Percentiles rank a stretch among this genome's conserved stretches.
Conservation (phyloP, 2,888 invertebrate species). For the Callinectes sapidus region DNA sequence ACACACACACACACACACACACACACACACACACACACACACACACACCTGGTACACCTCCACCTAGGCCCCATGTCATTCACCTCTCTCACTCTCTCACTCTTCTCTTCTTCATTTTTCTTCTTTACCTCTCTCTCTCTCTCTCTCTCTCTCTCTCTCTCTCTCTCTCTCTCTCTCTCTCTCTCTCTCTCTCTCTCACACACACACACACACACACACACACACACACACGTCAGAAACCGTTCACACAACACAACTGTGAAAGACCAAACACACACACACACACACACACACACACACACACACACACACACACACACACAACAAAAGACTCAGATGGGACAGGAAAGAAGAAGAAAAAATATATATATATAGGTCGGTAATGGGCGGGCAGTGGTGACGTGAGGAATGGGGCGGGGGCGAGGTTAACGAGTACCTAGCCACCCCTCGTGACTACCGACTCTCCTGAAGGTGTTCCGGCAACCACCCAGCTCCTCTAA, state of each 20-base stretch:
- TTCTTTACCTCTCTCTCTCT: constrained; percentile 1
- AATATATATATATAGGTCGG: constrained; percentile 3
- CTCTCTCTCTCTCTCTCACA: not conserved
- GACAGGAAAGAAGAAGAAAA: not conserved
- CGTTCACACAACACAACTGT: not conserved
- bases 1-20: constrained; percentile 32
- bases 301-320: not conserved
- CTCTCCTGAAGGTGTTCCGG: not conserved
- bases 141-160: not conserved
- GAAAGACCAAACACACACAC: not conserved
- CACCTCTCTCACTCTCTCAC: not conserved
- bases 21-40: constrained; percentile 32
- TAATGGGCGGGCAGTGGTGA: not conserved
- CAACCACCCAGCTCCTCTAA: not conserved
- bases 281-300: not conserved
- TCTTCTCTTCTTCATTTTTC: not conserved
- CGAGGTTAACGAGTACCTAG: not conserved
- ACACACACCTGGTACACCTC: constrained; percentile 8
- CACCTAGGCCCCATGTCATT: constrained; percentile 20
- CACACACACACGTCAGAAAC: not conserved
- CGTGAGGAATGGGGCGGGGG: not conserved
- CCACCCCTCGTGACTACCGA: constrained; percentile 1
- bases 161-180: constrained; percentile 4
- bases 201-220: constrained; percentile 18
- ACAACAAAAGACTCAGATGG: not conserved